These are phyloP conservation scores for Macrostomum lignano DNA, from an alignment of 1,140 invertebrate genomes.

Conservation along the genomic window DNA sequence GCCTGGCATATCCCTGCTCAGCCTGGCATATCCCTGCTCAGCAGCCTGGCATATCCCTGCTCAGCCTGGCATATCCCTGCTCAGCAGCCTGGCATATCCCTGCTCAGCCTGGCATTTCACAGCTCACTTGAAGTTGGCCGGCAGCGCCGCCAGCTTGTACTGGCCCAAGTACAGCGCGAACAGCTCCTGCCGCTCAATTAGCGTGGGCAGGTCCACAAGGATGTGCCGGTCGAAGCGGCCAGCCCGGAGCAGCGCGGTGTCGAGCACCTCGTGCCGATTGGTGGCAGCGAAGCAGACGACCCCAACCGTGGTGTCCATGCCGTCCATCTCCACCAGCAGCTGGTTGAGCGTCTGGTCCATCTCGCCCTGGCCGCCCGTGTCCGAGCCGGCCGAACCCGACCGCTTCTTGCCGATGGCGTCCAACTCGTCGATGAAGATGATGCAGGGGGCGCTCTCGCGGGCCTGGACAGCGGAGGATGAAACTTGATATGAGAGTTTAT, in stretches of 20 bases:
- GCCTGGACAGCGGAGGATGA: no score
- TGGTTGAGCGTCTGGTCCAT: conserved; percentile 87
- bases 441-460: conserved; percentile 58
- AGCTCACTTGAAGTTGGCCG: background rate
- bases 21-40: no score
- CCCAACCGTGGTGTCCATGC: conserved; percentile 63
- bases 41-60: no score
- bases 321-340: conserved; percentile 90
- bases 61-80: no score
- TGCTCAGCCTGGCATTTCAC: no score
- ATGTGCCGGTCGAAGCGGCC: conserved; percentile 42
- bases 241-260: conserved; percentile 36
- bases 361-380: conserved; percentile 65
- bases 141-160: conserved; percentile 33
- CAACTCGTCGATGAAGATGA: conserved; percentile 94
- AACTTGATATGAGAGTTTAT: no score
- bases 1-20: no score
- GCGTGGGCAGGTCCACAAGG: conserved; percentile 63
- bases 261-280: conserved; percentile 72
- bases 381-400: conserved; percentile 60
- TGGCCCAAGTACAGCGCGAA: conserved; percentile 57
- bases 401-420: conserved; percentile 74
- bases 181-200: conserved; percentile 61
- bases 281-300: conserved; percentile 82
- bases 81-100: no score